Conservation (phyloP, 2,888 invertebrate genomes). For the Mimumesa dahlbomi region DNA sequence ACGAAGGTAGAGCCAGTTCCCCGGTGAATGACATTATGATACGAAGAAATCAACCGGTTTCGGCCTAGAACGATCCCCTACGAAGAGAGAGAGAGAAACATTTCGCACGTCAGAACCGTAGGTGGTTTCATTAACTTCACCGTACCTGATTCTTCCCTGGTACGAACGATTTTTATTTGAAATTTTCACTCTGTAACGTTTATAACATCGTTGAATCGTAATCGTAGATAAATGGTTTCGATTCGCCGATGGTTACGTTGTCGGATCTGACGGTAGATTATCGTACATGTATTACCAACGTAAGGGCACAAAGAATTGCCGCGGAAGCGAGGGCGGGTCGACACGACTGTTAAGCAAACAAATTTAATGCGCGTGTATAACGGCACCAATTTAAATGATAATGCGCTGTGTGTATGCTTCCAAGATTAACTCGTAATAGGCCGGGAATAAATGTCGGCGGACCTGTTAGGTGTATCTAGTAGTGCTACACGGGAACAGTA, state of each 20-base stretch:
- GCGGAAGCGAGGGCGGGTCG: slow-evolving; percentile 37
- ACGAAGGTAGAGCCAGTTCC: slow-evolving; percentile 41
- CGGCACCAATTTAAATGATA: slow-evolving; percentile 74
- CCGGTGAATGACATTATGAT: slow-evolving; percentile 37
- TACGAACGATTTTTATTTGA: too few relatives aligned
- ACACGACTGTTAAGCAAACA: slow-evolving; percentile 57
- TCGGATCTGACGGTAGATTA: too few relatives aligned
- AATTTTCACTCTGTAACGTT: too few relatives aligned
- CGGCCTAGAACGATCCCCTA: slow-evolving; percentile 38
- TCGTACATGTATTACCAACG: too few relatives aligned
- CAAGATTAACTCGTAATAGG: slow-evolving; percentile 70
- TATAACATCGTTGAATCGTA: too few relatives aligned
- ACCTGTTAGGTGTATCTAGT: slow-evolving; percentile 65
- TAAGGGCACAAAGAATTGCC: slow-evolving; percentile 42
- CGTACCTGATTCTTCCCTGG: too few relatives aligned
- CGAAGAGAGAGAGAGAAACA: too few relatives aligned
- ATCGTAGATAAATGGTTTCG: too few relatives aligned
- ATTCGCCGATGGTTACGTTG: too few relatives aligned
- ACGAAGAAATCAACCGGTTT: slow-evolving; percentile 44
- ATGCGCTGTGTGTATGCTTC: slow-evolving; percentile 64
- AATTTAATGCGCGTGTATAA: slow-evolving; percentile 67
- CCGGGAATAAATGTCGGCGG: slow-evolving; percentile 66
- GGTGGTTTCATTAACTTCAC: too few relatives aligned
- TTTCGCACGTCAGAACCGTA: background rate
- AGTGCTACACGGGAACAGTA: slow-evolving; percentile 58